phyloP scores from a whole-genome alignment of 2,888 invertebrate genomes.

The Zonitis immaculata region DNA sequence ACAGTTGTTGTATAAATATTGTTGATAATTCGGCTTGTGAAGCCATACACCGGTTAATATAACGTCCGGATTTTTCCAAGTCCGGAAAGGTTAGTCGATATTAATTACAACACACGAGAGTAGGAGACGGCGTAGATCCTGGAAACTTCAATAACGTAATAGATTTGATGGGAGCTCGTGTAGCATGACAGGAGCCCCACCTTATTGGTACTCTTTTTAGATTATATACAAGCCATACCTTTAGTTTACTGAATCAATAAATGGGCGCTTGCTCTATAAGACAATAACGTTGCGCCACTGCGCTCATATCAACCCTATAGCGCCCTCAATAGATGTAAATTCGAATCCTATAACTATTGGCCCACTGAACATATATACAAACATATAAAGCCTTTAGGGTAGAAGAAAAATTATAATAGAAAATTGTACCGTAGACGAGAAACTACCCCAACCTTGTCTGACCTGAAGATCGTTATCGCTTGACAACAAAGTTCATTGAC shows the following conservation, averaged over 20 bases:
- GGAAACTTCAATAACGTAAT: constrained; percentile 12
- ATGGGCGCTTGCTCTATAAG: constrained; percentile 37
- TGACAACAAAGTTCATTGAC: not conserved
- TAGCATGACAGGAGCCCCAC: constrained; percentile 35
- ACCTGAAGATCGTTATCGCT: not conserved
- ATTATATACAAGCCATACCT: no score
- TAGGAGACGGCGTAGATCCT: constrained; percentile 17
- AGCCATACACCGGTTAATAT: constrained; percentile 34
- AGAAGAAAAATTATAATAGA: not conserved
- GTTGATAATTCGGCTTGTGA: constrained; percentile 24
- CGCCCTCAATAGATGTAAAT: constrained; percentile 15
- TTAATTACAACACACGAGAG: constrained; percentile 19
- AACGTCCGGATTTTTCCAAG: constrained; percentile 18
- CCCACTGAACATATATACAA: not conserved
- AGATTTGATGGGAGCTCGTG: constrained; percentile 19
- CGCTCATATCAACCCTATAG: constrained; percentile 9
- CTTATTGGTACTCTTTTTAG: constrained; percentile 35
- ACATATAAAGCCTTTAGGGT: no score
- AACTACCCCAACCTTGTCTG: not conserved
- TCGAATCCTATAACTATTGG: not conserved
- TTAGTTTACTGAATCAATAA: constrained; percentile 43
- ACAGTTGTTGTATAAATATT: constrained; percentile 27
- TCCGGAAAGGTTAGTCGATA: constrained; percentile 21
- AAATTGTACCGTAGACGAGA: not conserved
- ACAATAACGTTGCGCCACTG: constrained; percentile 25